Evolutionary conservation across 2,888 invertebrate species (phyloP), one percentile per base, ranked within the genome.

Genomic region (Gryllus longicercus): DNA sequence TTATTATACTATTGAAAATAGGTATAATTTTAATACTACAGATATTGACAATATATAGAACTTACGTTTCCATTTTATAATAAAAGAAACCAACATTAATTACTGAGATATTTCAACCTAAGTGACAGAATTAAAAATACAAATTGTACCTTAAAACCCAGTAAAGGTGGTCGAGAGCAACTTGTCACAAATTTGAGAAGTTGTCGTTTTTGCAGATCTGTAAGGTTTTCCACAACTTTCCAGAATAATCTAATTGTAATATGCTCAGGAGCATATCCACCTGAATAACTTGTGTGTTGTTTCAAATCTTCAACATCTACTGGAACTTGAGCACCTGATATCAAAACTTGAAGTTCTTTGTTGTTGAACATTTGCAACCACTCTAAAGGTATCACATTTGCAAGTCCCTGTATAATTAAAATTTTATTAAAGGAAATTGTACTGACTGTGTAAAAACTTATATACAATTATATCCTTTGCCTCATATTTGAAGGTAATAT

Each of bases 141-240:
- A 76, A 14, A 77, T 11, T 77, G 85, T 86, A 96, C 97, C 92
- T 96, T 97, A 86, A 99, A 99, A 2, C 99, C 99, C 75, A 99
- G 89, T 50, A 99, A 89, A 0, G 99, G 99, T 5, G 99, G 97
- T 81, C 98, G 89, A 0, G 99, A 99, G 86, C 99, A 99, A 86
- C 98, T 97, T 2, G 99, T 99, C 75, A 99, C 98, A 88, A 99
- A 99, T 88, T 98, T 98, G 12, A 99, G 89, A 79, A 99, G 89
- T 85, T 95, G 94, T 81, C 97, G 90, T 82, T 94, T 92, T 87
- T 97, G 95, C 79, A 91, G 89, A 86, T 96, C 96, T 79, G 92
- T 92, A 86, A 99, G 96, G 77, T 91, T 90, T 80, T 92, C 90
- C 12, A 98, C 91, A 74, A 96, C 95, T 84, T 92, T 91, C 99